Base-by-base conservation (phyloP, 2,888 invertebrate species). In the Gortyna flavago region DNA sequence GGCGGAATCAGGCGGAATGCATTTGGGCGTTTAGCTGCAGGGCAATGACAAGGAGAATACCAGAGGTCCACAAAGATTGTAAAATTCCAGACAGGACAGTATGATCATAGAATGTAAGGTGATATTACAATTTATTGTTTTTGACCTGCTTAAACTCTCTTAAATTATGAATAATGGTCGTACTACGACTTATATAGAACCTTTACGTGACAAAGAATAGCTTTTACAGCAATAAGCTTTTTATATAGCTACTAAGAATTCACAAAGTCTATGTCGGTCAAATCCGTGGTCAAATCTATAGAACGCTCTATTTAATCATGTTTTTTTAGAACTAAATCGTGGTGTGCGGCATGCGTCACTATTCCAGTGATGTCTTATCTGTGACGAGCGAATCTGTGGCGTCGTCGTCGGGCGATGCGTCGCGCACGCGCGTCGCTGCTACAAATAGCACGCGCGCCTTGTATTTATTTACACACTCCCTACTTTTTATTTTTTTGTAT, bases 361-460 rank as follows among this genome's bases (percentile, higher is more conserved):
- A 69, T 78, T 75, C 80, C 65, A 73, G 84, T 84, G 83, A 77
- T 85, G 86, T 88, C 86, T 77, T 81, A 85, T 89, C 92, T 92
- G 89, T 87, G 88, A 79, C 84, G 78, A 70, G 79, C 48, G 73
- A 85, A 71, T 89, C 89, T 88, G 70, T 88, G 88, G 81, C 83
- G 81, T 78, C 67, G 81, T 78, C 67, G 85, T 72, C 85, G 86
- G 87, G 87, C 83, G 76, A 77, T 83, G 80, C 88, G 89, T 81
- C 87, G 84, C 86, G 87, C 85, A 91, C 91, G 94, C 95, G 94
- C 93, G 90, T 89, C 87, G 61, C 83, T 59, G 93, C 93, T 90
- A 89, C 94, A 94, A 95, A 96, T 96, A 95, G 95, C 95, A 91
- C 93, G 91, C 93, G 91, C 93, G 93, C 89, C 89, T 88, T 88